Base-by-base conservation (phyloP, 2,113 vertebrate genomes). In the Lagopus leucura region DNA sequence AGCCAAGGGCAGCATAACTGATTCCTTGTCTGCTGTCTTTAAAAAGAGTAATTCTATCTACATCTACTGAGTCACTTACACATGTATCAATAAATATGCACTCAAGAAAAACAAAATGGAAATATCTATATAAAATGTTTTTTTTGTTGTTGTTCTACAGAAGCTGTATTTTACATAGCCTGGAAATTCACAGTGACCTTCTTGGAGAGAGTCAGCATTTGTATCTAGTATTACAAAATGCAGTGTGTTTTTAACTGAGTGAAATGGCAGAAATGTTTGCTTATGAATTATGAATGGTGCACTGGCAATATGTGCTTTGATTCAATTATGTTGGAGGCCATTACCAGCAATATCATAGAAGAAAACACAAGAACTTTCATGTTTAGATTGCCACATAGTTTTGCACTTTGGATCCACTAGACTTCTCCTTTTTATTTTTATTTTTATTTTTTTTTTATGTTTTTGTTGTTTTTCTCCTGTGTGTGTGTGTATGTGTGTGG, bases 51-150 rank as follows among this genome's bases (percentile, higher is more conserved):
- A 79, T 81, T 90, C 60, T 77, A 6, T 77, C 42, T 90, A 32
- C 69, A 27, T 81, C 19, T 86, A 24, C 47, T 3, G 2, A 89
- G 43, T 57, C 22, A 78, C 36, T 91, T 69, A 40, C 13, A 25
- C 7, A 18, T 74, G 16, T 43, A 0, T 63, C 45, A 52, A 75
- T n/a, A 86, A 11, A 66, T 13, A 7, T 8, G 66, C 30, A 87
- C 58, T 91, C 52, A 28, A 91, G 79, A 82, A 95, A 95, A 90
- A 89, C 73, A 88, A 75, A 91, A 74, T 47, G 61, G 21, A 96
- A 92, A 93, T 10, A 25, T 76, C 21, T 72, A 27, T 25, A 90
- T 87, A 83, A 93, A 85, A 24, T 43, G 57, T 32, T 77, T 12
- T 78, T 72, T 92, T 64, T 74, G 2, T 85, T 86, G 94, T 64